phyloP scores from a whole-genome alignment of 2,113 vertebrate species.

The Sinocyclocheilus anshuiensis region DNA sequence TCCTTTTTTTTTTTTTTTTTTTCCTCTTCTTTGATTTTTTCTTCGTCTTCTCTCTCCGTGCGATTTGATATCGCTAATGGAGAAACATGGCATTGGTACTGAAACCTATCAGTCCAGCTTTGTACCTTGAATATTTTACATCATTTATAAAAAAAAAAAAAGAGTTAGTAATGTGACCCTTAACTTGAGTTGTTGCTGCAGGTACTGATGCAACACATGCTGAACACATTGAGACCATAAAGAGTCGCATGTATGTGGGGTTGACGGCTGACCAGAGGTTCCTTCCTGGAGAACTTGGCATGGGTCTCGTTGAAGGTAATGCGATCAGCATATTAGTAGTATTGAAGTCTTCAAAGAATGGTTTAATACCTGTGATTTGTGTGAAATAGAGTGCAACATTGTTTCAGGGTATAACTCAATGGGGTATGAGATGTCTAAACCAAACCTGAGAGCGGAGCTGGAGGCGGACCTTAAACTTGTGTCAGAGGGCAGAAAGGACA shows the following conservation, averaged over 20 bases:
- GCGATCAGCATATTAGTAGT: neutral
- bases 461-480: constrained; percentile 94
- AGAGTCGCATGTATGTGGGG: constrained; percentile 93
- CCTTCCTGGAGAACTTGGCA: constrained; percentile 94
- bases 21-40: no score
- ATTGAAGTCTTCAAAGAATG: neutral
- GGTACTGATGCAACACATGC: constrained; percentile 97
- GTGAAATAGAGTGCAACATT: neutral
- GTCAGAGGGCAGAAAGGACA: constrained; percentile 92
- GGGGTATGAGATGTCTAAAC: constrained; percentile 98
- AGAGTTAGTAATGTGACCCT: neutral
- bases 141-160: no score
- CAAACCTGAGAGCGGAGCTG: constrained; percentile 90
- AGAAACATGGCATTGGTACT: constrained; percentile 96
- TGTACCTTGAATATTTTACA: neutral
- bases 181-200: constrained; percentile 59
- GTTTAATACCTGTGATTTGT: neutral
- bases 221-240: constrained; percentile 96
- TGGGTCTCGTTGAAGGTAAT: constrained; percentile 98
- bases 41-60: no score
- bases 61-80: constrained; percentile 98
- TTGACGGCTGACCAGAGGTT: constrained; percentile 92
- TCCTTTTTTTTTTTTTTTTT: no score
- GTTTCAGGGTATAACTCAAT: constrained; percentile 93
- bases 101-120: neutral